A percentile compares a stretch with the other conserved stretches of the same genome.
Conservation (phyloP, 2,113 vertebrate genomes). For the Anthoscopus minutus region DNA sequence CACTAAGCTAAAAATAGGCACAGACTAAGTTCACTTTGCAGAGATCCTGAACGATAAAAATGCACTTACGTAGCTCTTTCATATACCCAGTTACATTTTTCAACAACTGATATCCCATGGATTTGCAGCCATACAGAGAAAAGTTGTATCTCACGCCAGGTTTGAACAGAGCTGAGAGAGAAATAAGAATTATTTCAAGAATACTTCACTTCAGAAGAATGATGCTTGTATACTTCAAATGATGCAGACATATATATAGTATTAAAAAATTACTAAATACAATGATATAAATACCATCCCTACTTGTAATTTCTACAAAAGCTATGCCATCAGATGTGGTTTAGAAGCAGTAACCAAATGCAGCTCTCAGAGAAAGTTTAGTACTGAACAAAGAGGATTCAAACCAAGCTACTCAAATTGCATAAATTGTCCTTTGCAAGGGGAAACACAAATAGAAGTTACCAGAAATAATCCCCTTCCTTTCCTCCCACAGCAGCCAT, state of each 20-base stretch:
- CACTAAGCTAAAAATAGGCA: background rate
- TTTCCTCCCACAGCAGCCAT: background rate
- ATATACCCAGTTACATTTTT: constrained; percentile 68
- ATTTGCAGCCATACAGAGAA: constrained; percentile 72
- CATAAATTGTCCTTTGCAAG: constrained; percentile 8
- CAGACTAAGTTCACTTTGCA: background rate
- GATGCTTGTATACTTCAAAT: background rate
- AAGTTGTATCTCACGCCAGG: constrained; percentile 68
- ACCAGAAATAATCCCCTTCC: constrained; percentile 10
- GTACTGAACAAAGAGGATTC: background rate
- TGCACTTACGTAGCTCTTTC: constrained; percentile 73
- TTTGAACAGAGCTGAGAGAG: constrained; percentile 63
- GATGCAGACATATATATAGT: background rate
- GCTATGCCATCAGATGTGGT: background rate
- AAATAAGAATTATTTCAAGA: background rate
- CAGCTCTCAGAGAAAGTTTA: background rate
- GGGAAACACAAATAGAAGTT: constrained; percentile 31
- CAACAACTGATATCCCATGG: constrained; percentile 69
- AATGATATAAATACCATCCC: background rate
- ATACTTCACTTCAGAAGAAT: background rate
- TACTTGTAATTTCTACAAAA: background rate
- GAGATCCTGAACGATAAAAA: background rate
- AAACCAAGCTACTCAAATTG: constrained; percentile 23
- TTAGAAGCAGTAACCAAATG: background rate
- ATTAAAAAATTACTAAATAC: background rate